These are phyloP conservation scores for Volucella zonaria DNA, from an alignment of 2,888 invertebrate genomes.

Conservation along the genomic window DNA sequence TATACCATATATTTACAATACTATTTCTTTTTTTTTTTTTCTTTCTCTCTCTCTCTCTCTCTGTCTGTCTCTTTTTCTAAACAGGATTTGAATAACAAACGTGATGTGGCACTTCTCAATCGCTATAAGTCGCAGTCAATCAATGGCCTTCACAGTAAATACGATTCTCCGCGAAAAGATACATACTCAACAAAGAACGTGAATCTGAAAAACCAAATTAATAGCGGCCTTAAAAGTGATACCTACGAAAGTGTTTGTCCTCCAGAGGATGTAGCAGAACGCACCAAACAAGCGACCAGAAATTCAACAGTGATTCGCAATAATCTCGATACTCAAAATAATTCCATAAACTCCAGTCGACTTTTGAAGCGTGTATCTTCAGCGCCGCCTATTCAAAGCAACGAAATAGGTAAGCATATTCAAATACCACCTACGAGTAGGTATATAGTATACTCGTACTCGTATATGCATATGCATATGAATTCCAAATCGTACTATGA, in stretches of 20 bases:
- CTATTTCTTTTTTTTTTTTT: conserved; percentile 5
- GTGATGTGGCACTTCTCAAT: conserved; percentile 78
- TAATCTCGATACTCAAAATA: conserved; percentile 76
- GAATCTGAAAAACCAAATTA: conserved; percentile 80
- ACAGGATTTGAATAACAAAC: conserved; percentile 81
- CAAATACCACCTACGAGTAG: no score
- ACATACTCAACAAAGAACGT: conserved; percentile 79
- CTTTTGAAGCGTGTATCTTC: conserved; percentile 85
- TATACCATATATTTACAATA: no score
- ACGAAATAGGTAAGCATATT: conserved; percentile 78
- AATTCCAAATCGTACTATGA: no score
- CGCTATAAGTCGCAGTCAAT: conserved; percentile 81
- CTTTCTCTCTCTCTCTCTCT: conserved; percentile 15
- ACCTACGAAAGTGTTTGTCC: conserved; percentile 83
- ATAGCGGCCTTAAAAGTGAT: conserved; percentile 81
- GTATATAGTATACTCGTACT: no score
- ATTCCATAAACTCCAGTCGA: conserved; percentile 77
- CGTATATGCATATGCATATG: no score
- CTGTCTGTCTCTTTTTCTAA: conserved; percentile 28
- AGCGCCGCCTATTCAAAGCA: conserved; percentile 83
- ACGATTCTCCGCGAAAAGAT: conserved; percentile 79
- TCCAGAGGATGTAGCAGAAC: conserved; percentile 82
- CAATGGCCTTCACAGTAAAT: conserved; percentile 80
- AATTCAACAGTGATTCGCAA: conserved; percentile 80
- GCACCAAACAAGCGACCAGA: conserved; percentile 81